Evolutionary conservation across 2,888 invertebrate species (phyloP).

Genomic region (Protodeltote pygarga): DNA sequence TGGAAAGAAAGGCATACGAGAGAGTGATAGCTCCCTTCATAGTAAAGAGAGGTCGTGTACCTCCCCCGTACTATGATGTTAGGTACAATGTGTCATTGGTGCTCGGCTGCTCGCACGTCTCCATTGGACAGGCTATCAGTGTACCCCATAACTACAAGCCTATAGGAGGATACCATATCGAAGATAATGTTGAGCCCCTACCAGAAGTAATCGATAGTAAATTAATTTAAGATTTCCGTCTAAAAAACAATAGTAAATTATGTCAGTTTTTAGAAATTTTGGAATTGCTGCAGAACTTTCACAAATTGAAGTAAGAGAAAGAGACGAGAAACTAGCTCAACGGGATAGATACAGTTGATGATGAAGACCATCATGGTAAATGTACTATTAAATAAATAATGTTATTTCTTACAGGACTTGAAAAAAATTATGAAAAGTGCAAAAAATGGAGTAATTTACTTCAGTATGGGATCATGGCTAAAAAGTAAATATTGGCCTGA

Average conservation of each 20-base stretch:
- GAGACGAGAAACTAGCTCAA: no score
- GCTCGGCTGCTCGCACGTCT: constrained; percentile 58
- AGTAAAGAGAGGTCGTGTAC: constrained; percentile 40
- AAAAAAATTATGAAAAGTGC: constrained; percentile 64
- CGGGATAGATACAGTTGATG: no score
- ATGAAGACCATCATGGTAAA: no score
- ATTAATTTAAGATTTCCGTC: not conserved
- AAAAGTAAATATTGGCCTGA: constrained; percentile 61
- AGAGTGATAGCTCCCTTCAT: constrained; percentile 47
- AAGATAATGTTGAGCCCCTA: constrained; percentile 52
- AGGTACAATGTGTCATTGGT: constrained; percentile 59
- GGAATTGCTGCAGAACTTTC: no score
- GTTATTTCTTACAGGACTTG: constrained; percentile 55
- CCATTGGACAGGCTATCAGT: constrained; percentile 49
- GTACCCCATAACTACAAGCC: constrained; percentile 59
- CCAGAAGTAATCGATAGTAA: constrained; percentile 53
- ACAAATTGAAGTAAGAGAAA: no score
- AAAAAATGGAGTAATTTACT: constrained; percentile 69
- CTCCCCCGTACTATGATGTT: constrained; percentile 49
- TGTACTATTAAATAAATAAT: no score
- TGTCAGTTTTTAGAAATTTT: no score
- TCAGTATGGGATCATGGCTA: constrained; percentile 73
- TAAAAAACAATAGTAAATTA: no score
- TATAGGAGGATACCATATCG: constrained; percentile 63
- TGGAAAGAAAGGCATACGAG: constrained; percentile 42